Base-by-base conservation (phyloP, 2,797 vertebrate species). In the Schizopygopsis malacanthus region DNA sequence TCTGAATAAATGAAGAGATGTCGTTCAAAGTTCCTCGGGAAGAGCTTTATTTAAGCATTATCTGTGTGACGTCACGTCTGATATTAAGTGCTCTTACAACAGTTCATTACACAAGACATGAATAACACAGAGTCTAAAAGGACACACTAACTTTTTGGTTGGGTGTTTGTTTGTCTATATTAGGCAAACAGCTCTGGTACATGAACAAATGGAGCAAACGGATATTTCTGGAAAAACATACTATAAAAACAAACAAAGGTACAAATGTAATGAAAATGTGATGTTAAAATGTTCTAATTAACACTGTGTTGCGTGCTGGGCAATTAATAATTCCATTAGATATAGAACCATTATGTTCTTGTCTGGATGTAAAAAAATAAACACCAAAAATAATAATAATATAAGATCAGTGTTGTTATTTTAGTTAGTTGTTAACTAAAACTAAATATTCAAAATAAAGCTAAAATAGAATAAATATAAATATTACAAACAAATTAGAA, bases 1-100 rank as follows among this genome's bases (percentile, higher is more conserved):
- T 45, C 18, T 59, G 65, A 79, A 25, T 78, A 69, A 84, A 84
- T 69, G 18, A 84, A 28, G 45, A 84, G 45, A 77, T 69, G 54
- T 61, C 25, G 6, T 6, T 18, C 50, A 71, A 41, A 20, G 12
- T 50, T 43, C 18, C 33, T 20, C 65, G 37, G 12, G 33, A 41
- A 41, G 37, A 15, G 6, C 33, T 59, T 41, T 7, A 77, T 41
- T 78, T 78, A 8, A 59, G 20, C 22, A 45, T 45, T 65, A 18
- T 65, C 59, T 65, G 22, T 61, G 12, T n/a, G 59, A 56, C 33
- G 37, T 56, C 33, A 56, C 0, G 1, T 22, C 33, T 33, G 4
- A 52, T 56, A 6, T 33, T 50, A n/a, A 47, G 33, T 4, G 6
- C 1, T 59, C 52, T 33, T 52, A n/a, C 52, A 59, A 78, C 75